Conservation (phyloP, 2,113 vertebrate genomes). For the Pelobates fuscus region DNA sequence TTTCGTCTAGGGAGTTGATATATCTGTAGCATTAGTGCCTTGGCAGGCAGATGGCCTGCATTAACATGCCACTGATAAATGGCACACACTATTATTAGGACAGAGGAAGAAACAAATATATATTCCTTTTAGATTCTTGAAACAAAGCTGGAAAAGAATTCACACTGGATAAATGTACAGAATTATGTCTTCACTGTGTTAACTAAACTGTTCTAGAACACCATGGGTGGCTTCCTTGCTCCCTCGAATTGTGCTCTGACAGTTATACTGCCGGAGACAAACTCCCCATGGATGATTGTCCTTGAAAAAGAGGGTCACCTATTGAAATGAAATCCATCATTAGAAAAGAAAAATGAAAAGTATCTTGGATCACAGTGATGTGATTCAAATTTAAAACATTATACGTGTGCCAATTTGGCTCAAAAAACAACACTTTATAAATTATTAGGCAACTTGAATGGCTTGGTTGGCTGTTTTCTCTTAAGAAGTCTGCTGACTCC, state of each 20-base stretch:
- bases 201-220: background rate
- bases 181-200: background rate
- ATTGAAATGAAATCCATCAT: background rate
- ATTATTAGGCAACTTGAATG: background rate
- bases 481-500: background rate
- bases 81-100: background rate
- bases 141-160: background rate
- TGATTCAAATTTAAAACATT: too few species aligned
- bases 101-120: background rate
- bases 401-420: too few species aligned
- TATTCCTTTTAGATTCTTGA: background rate
- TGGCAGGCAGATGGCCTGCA: background rate
- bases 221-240: background rate
- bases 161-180: background rate
- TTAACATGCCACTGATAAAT: slow-evolving; percentile 6
- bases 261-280: background rate
- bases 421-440: background rate
- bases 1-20: background rate
- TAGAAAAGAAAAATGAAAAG: background rate
- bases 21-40: slow-evolving; percentile 3
- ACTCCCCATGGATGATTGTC: background rate
- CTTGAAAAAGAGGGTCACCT: background rate
- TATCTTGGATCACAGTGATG: background rate
- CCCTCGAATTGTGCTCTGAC: background rate
- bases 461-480: background rate